Percentiles rank a stretch among this genome's conserved stretches.
Evolutionary conservation across 2,888 invertebrate species (phyloP).

Genomic region (Oithona nana): DNA sequence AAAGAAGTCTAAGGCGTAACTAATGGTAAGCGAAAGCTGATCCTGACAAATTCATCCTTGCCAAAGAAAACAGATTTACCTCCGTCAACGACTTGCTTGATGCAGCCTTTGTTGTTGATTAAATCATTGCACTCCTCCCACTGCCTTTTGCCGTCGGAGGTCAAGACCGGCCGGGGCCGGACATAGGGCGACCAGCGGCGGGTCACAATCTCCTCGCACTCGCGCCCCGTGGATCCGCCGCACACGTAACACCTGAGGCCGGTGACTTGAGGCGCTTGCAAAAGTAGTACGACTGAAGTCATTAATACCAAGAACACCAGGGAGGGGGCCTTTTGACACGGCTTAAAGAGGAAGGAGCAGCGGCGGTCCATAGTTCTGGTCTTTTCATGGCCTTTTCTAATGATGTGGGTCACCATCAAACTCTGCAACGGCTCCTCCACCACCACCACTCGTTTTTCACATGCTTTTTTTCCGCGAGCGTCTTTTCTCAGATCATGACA

Average conservation of each 20-base stretch:
- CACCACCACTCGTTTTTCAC: too few species aligned
- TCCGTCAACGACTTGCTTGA: constrained; percentile 17
- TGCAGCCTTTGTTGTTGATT: constrained; percentile 17
- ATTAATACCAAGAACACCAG: not conserved
- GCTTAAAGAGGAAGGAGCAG: too few species aligned
- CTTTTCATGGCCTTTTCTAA: not conserved
- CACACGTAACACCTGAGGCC: constrained; percentile 12
- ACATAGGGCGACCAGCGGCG: constrained; percentile 14
- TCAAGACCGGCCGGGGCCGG: not conserved
- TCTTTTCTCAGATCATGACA: too few species aligned
- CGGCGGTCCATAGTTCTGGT: too few species aligned
- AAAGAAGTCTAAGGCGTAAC: too few species aligned
- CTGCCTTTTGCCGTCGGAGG: constrained; percentile 4
- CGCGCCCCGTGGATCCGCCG: constrained; percentile 7
- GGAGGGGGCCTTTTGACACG: too few species aligned
- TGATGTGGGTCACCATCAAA: not conserved
- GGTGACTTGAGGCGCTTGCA: not conserved
- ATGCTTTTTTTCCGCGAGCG: too few species aligned
- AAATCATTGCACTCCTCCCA: constrained; percentile 17
- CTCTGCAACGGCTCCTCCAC: too few species aligned
- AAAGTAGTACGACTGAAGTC: not conserved
- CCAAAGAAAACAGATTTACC: too few species aligned
- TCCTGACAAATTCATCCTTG: too few species aligned
- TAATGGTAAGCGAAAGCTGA: too few species aligned
- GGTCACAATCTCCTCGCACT: constrained; percentile 2